Evolutionary conservation across 1,140 invertebrate genomes (phyloP).

Genomic region (Heliconius nattereri): DNA sequence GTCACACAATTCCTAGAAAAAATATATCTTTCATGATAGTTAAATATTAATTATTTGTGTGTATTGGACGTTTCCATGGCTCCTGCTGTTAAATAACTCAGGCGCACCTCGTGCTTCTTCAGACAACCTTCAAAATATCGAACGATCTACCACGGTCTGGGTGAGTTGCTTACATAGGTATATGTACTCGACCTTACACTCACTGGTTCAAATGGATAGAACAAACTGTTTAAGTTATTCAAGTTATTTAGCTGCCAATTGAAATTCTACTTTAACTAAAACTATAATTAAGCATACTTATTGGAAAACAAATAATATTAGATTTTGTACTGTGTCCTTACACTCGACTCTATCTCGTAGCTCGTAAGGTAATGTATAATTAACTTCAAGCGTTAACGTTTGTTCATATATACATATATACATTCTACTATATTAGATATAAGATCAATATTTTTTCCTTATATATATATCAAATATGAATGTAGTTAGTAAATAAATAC

Average conservation of each 20-base stretch:
- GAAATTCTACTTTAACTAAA: neutral
- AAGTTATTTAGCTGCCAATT: neutral
- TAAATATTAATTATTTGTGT: slow-evolving; percentile 1
- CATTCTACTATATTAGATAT: too few species aligned
- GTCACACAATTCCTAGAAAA: neutral
- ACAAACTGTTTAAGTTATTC: neutral
- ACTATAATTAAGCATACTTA: neutral
- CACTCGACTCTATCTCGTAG: too few species aligned
- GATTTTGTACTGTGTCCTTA: too few species aligned
- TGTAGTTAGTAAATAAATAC: too few species aligned
- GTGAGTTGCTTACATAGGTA: neutral
- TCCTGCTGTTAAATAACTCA: slow-evolving; percentile 4
- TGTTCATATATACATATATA: too few species aligned
- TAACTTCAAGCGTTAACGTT: too few species aligned
- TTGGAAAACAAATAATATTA: too few species aligned
- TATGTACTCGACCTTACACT: neutral
- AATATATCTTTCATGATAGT: neutral
- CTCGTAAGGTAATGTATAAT: too few species aligned
- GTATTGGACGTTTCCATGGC: neutral
- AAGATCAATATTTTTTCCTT: too few species aligned
- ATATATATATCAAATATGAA: too few species aligned
- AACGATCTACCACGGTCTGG: neutral
- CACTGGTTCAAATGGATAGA: neutral
- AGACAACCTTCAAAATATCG: slow-evolving; percentile 3
- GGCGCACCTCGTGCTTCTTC: slow-evolving; percentile 2